Evolutionary conservation across 2,888 invertebrate genomes (phyloP).

Genomic region (Fragum fragum): DNA sequence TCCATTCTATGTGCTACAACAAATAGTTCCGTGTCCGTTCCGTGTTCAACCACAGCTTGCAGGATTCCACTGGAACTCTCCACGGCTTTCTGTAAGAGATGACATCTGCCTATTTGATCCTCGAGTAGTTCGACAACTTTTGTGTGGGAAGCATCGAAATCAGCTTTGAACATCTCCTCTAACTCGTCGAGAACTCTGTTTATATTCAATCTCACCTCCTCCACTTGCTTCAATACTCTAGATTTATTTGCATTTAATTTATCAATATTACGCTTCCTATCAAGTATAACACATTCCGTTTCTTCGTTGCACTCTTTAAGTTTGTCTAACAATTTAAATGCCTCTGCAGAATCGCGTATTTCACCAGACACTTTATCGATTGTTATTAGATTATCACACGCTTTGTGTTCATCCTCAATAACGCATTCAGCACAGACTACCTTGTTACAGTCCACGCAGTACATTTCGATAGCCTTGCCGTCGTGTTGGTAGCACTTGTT

Average conservation of each 20-base stretch:
- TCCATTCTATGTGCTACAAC: conserved; percentile 67
- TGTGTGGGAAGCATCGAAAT: conserved; percentile 49
- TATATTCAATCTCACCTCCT: conserved; percentile 47
- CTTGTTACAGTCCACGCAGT: conserved; percentile 66
- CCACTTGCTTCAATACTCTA: conserved; percentile 42
- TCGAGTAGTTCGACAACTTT: conserved; percentile 46
- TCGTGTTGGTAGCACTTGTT: conserved; percentile 52
- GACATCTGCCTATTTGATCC: conserved; percentile 61
- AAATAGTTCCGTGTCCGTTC: conserved; percentile 66
- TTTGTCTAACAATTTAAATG: conserved; percentile 61
- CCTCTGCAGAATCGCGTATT: conserved; percentile 63
- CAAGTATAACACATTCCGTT: conserved; percentile 60
- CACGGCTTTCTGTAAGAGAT: conserved; percentile 63
- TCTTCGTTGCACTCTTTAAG: conserved; percentile 65
- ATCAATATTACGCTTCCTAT: conserved; percentile 60
- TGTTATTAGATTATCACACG: conserved; percentile 56
- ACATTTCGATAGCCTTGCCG: conserved; percentile 53
- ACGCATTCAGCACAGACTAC: conserved; percentile 62
- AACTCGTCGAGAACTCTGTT: conserved; percentile 57
- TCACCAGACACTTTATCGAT: conserved; percentile 65
- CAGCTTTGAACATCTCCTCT: conserved; percentile 55
- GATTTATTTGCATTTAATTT: conserved; percentile 52
- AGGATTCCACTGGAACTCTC: conserved; percentile 60
- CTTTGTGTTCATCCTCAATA: conserved; percentile 39
- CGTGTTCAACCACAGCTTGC: conserved; percentile 59